Conservation (phyloP, 2,888 invertebrate species). For the Dexiosoma caninum region DNA sequence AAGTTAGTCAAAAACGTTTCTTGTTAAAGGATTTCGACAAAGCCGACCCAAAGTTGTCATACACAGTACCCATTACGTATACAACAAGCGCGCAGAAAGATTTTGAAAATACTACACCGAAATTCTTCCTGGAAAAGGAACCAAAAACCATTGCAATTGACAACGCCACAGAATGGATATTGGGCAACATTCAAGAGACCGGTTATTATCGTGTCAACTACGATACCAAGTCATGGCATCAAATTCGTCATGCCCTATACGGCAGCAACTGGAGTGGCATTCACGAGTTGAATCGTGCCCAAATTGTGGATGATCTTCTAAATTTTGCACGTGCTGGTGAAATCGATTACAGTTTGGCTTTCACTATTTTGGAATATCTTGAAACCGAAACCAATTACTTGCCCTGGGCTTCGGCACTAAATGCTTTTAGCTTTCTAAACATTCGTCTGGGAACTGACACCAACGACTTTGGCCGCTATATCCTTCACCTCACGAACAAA, state of each 20-base stretch:
- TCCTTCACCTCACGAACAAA: constrained; percentile 67
- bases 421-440: constrained; percentile 68
- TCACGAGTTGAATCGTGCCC: constrained; percentile 89
- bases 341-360: constrained; percentile 67
- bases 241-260: constrained; percentile 81
- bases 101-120: constrained; percentile 72
- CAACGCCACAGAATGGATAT: constrained; percentile 70
- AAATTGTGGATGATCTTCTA: constrained; percentile 92
- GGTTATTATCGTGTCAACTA: constrained; percentile 84
- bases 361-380: constrained; percentile 72
- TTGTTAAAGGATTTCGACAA: constrained; percentile 60
- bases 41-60: constrained; percentile 69
- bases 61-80: constrained; percentile 75
- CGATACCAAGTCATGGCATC: constrained; percentile 84
- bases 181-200: constrained; percentile 75
- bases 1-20: constrained; percentile 79
- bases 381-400: constrained; percentile 73
- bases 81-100: constrained; percentile 69
- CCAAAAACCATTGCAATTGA: constrained; percentile 56
- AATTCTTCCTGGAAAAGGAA: constrained; percentile 63
- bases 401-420: constrained; percentile 72
- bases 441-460: constrained; percentile 70
- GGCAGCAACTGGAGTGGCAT: constrained; percentile 83
- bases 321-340: constrained; percentile 75
- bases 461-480: constrained; percentile 66